Percentiles rank a stretch among this genome's conserved stretches.
Evolutionary conservation across 2,888 invertebrate species (phyloP).

Genomic region (Leptura quadrifasciata): DNA sequence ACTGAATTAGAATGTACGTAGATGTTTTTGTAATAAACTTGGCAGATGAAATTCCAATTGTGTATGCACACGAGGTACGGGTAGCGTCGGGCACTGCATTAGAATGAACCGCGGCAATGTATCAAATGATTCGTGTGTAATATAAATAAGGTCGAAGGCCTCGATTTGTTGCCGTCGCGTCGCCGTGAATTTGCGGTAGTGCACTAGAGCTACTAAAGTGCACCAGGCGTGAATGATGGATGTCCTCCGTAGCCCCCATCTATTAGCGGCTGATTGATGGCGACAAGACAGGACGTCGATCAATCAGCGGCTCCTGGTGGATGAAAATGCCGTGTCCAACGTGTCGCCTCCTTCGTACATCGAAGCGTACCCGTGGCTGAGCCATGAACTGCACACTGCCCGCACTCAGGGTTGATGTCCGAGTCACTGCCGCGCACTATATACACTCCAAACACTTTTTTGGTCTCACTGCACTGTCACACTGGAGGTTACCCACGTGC

Average conservation of each 20-base stretch:
- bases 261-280: constrained; percentile 65
- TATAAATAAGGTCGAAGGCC: constrained; percentile 57
- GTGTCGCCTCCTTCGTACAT: constrained; percentile 63
- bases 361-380: constrained; percentile 88
- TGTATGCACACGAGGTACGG: constrained; percentile 50
- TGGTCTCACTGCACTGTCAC: constrained; percentile 65
- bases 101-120: constrained; percentile 48
- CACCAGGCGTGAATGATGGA: constrained; percentile 64
- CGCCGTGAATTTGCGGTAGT: constrained; percentile 26
- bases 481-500: constrained; percentile 59
- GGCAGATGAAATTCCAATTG: constrained; percentile 46
- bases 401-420: constrained; percentile 74
- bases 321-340: constrained; percentile 52
- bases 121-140: constrained; percentile 46
- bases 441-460: constrained; percentile 52
- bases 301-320: constrained; percentile 55
- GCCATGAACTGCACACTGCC: constrained; percentile 88
- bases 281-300: constrained; percentile 55
- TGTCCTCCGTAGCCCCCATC: constrained; percentile 60
- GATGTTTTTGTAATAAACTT: constrained; percentile 46
- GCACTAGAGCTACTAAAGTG: constrained; percentile 51
- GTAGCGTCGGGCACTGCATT: constrained; percentile 51
- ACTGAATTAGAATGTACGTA: constrained; percentile 48
- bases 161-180: constrained; percentile 41
- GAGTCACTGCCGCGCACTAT: constrained; percentile 61